phyloP scores from a whole-genome alignment of 2,113 vertebrate genomes.

The Lophotis ruficrista region DNA sequence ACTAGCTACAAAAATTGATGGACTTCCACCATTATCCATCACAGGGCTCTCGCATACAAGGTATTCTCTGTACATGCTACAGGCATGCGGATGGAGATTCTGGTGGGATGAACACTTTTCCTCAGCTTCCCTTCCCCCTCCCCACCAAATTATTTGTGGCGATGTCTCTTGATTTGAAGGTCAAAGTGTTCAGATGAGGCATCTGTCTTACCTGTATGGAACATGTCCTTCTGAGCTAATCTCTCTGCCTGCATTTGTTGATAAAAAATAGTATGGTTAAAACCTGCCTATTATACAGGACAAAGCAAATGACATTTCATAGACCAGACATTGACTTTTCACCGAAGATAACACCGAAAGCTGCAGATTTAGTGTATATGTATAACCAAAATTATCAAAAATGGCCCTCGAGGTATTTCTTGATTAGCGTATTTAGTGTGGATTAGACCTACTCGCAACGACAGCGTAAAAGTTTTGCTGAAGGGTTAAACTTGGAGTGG shows the following conservation, averaged over 20 bases:
- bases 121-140: not conserved
- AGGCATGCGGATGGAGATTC: not conserved
- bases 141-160: not conserved
- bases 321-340: not conserved
- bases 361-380: not conserved
- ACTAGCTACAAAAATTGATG: not conserved
- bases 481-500: not conserved
- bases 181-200: not conserved
- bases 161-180: not conserved
- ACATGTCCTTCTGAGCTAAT: not conserved
- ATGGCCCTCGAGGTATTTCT: not conserved
- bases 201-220: not conserved
- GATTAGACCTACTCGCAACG: not conserved
- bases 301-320: constrained; percentile 23
- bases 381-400: not conserved
- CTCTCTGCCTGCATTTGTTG: not conserved
- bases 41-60: not conserved
- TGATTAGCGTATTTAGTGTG: not conserved
- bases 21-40: not conserved
- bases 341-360: not conserved
- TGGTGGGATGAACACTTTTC: not conserved
- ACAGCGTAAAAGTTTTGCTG: not conserved
- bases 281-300: not conserved
- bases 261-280: constrained; percentile 10
- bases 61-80: not conserved